A percentile compares a stretch with the other conserved stretches of the same genome.
phyloP scores from a whole-genome alignment of 2,113 vertebrate genomes.

The Burhinus bistriatus region DNA sequence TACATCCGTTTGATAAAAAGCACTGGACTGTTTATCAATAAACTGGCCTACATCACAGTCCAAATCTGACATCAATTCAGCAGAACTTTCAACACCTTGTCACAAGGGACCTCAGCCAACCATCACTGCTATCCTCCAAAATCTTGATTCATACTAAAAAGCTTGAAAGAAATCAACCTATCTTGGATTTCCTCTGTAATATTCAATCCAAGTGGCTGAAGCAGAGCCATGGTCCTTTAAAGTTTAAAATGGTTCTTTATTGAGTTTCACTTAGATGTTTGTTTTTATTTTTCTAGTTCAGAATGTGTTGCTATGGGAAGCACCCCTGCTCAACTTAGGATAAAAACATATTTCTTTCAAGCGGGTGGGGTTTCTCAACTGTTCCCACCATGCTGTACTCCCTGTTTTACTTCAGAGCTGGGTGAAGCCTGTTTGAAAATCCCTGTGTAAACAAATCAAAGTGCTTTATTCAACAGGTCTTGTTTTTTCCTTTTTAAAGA shows the following conservation, averaged over 20 bases:
- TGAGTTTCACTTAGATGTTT: not conserved
- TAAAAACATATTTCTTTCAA: not conserved
- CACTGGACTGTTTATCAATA: conserved; percentile 33
- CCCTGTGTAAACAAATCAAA: not conserved
- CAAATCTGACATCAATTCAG: conserved; percentile 13
- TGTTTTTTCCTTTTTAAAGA: not conserved
- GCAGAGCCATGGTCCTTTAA: not conserved
- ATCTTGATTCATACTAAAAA: not conserved
- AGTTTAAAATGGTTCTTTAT: not conserved
- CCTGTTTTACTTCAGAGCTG: not conserved
- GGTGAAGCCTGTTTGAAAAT: not conserved
- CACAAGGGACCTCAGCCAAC: not conserved
- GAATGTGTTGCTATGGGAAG: not conserved
- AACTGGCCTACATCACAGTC: not conserved
- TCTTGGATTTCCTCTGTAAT: not conserved
- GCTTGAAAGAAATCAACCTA: not conserved
- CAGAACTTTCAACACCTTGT: conserved; percentile 34
- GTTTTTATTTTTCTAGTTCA: not conserved
- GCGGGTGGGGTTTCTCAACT: not conserved
- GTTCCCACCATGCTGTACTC: not conserved
- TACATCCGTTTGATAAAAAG: conserved; percentile 18
- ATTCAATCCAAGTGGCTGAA: not conserved
- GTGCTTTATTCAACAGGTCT: not conserved
- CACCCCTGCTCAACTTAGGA: not conserved
- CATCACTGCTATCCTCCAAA: not conserved